Evolutionary conservation across 2,797 vertebrate genomes (phyloP).

Genomic region (Sarcoramphus papa): DNA sequence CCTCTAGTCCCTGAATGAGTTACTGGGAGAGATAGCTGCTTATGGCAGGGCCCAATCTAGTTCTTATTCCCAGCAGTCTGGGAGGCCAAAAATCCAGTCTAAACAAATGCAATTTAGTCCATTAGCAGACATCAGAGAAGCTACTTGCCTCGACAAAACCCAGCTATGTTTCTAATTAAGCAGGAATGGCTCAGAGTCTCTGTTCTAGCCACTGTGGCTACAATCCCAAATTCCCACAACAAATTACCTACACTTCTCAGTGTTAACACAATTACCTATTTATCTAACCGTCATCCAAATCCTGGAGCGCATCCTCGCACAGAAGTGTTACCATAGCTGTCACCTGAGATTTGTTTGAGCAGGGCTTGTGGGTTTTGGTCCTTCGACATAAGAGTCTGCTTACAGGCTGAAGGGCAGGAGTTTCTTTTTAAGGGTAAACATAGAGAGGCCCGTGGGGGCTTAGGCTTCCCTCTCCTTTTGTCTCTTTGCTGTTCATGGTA

Average conservation of each 20-base stretch:
- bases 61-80: neutral
- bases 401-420: neutral
- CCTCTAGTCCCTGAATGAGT: neutral
- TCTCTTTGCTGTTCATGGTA: neutral
- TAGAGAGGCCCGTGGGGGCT: neutral
- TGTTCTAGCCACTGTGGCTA: neutral
- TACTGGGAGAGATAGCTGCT: neutral
- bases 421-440: neutral
- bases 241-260: slow-evolving; percentile 17
- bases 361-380: neutral
- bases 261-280: slow-evolving; percentile 11
- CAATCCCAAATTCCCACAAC: slow-evolving; percentile 38
- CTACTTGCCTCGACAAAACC: slow-evolving; percentile 42
- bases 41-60: neutral
- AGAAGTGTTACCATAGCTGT: neutral
- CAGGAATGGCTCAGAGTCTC: neutral
- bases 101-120: slow-evolving; percentile 3
- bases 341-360: neutral
- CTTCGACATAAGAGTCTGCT: neutral
- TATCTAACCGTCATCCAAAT: neutral
- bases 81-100: neutral
- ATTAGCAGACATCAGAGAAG: slow-evolving; percentile 21
- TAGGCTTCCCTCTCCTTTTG: neutral
- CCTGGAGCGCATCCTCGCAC: neutral
- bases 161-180: slow-evolving; percentile 3